A percentile compares a stretch with the other conserved stretches of the same genome.
Evolutionary conservation across 1,140 invertebrate genomes (phyloP).

Genomic region (Andrena cerasifolii): DNA sequence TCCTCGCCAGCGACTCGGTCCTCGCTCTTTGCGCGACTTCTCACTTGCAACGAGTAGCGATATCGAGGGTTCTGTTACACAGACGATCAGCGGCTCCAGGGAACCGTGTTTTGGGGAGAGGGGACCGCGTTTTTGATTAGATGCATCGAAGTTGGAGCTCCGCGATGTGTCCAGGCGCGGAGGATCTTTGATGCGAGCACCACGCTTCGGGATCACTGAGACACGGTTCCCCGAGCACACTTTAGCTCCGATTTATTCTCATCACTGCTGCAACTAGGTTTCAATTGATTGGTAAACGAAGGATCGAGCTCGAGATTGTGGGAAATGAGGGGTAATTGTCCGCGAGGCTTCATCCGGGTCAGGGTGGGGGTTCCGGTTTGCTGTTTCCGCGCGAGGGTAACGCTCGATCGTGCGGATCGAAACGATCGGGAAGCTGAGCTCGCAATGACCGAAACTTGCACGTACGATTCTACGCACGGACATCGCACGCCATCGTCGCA

Average conservation of each 20-base stretch:
- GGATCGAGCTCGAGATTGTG: not conserved
- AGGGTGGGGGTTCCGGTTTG: not conserved
- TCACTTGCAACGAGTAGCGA: constrained; percentile 16
- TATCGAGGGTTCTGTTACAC: not conserved
- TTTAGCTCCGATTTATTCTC: not conserved
- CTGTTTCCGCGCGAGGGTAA: no score
- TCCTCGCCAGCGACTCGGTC: not conserved
- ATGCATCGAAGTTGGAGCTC: not conserved
- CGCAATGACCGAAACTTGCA: constrained; percentile 11
- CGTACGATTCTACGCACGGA: not conserved
- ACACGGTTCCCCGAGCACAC: not conserved
- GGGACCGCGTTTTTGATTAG: not conserved
- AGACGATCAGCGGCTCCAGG: not conserved
- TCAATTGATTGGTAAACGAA: no score
- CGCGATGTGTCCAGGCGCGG: no score
- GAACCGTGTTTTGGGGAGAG: not conserved
- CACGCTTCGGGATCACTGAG: not conserved
- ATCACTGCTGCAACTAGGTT: not conserved
- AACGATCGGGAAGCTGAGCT: not conserved
- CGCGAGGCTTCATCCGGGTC: no score
- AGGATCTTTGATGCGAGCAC: no score
- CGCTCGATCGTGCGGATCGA: constrained; percentile 3
- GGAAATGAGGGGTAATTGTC: not conserved
- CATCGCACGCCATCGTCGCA: not conserved
- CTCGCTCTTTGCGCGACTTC: not conserved